Evolutionary conservation across 2,113 vertebrate genomes (phyloP), one percentile per base, ranked within the genome.

Genomic region (Phalacrocorax aristotelis): DNA sequence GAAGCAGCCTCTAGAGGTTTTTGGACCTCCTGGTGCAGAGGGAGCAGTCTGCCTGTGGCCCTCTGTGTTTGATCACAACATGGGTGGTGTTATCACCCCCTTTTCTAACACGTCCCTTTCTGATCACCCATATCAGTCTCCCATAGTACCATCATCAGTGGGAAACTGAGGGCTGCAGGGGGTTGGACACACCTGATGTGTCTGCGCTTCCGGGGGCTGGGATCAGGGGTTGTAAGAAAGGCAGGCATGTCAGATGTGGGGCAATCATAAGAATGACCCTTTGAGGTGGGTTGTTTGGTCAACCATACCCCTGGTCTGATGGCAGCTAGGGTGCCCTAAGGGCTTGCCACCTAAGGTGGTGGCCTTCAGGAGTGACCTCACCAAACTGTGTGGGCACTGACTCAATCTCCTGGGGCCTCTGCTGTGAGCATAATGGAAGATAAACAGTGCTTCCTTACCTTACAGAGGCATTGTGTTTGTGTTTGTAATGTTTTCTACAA

Each of bases 121-220:
- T 82, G 25, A 55, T 77, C 13, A 46, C 10, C 13, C 4, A 0
- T n/a, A 40, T 30, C 23, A 51, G 7, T 29, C 60, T 62, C 12
- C 52, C 7, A 9, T 1, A 66, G 42, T 34, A 30, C 11, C 4
- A 10, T 1, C 8, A 22, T 27, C 36, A 48, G 66, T 5, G 21
- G 15, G 30, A 92, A 89, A 34, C 42, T 46, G 64, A 40, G 60
- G 7, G 20, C 25, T 83, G 42, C 16, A 54, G 32, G 13, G 34
- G 4, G 21, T 36, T 76, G 18, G 46, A n/a, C 42, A n/a, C 42
- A 55, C 5, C 4, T 30, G 26, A 57, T 0, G 0, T 25, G 3
- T 38, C 51, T 78, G 1, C 23, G 36, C 15, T 60, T 54, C n/a
- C 46, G 80, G 36, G 14, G 3, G 2, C 2, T 86, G 49, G 34